These are phyloP conservation scores for Triops cancriformis DNA, from an alignment of 1,140 invertebrate genomes.

Conservation along the genomic window DNA sequence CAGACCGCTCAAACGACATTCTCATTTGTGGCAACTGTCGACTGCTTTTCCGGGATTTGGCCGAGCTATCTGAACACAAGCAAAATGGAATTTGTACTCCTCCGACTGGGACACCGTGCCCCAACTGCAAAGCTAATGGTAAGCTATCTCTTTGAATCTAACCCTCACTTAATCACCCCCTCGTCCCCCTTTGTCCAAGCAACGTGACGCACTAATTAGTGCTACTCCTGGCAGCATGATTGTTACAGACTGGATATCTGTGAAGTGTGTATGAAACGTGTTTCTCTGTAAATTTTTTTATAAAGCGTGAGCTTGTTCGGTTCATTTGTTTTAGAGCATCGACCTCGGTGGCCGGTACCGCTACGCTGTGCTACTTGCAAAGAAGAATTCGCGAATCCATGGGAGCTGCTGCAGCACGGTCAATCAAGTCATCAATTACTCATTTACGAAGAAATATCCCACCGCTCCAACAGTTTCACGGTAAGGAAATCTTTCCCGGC, in stretches of 20 bases:
- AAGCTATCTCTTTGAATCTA: neutral
- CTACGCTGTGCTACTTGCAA: neutral
- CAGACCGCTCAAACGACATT: constrained; percentile 48
- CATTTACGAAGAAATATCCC: neutral
- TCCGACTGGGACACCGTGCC: neutral
- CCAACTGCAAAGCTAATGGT: neutral
- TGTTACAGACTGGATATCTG: neutral
- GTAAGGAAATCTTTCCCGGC: neutral
- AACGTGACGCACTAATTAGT: neutral
- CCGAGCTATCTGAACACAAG: constrained; percentile 76
- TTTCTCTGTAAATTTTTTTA: neutral
- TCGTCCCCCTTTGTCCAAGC: neutral
- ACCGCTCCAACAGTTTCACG: neutral
- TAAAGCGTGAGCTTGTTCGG: neutral
- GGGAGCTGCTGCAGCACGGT: neutral
- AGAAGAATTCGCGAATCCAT: neutral
- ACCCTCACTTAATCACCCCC: neutral
- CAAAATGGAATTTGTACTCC: constrained; percentile 41
- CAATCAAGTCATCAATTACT: neutral
- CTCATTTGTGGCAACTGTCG: constrained; percentile 81
- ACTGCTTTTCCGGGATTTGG: constrained; percentile 69
- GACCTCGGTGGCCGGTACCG: neutral
- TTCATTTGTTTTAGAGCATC: neutral
- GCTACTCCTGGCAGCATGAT: neutral
- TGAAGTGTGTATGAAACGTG: neutral